Evolutionary conservation across 2,888 invertebrate genomes (phyloP).

Genomic region (Cryptocheilus praepositus): DNA sequence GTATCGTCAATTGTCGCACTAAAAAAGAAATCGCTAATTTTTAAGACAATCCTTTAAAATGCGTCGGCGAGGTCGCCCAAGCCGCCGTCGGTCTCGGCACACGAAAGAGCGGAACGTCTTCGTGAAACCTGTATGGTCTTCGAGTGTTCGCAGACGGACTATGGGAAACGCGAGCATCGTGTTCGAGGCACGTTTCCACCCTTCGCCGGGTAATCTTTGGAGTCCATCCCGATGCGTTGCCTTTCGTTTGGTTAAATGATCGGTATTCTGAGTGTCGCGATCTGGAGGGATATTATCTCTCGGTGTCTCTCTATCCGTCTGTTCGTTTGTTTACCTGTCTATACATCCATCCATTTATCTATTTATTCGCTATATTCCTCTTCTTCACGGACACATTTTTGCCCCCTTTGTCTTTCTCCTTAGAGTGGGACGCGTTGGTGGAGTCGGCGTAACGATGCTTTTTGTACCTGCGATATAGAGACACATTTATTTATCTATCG

Average conservation of each 20-base stretch:
- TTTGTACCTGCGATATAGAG: constrained; percentile 67
- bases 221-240: too few species aligned
- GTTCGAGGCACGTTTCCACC: too few species aligned
- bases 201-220: too few species aligned
- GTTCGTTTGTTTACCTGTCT: too few species aligned
- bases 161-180: too few species aligned
- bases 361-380: too few species aligned
- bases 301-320: too few species aligned
- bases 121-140: not conserved
- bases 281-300: too few species aligned
- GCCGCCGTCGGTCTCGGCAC: not conserved
- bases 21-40: constrained; percentile 66
- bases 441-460: constrained; percentile 48
- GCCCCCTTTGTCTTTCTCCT: not conserved
- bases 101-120: not conserved
- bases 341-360: not conserved
- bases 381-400: not conserved
- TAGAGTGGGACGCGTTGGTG: not conserved
- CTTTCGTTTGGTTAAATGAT: too few species aligned
- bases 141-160: not conserved
- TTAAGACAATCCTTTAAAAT: constrained; percentile 64
- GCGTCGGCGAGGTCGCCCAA: constrained; percentile 41
- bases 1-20: constrained; percentile 65
- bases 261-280: too few species aligned
- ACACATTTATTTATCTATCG: constrained; percentile 66